phyloP scores from a whole-genome alignment of 2,888 invertebrate species.

The Plagodis dolabraria region DNA sequence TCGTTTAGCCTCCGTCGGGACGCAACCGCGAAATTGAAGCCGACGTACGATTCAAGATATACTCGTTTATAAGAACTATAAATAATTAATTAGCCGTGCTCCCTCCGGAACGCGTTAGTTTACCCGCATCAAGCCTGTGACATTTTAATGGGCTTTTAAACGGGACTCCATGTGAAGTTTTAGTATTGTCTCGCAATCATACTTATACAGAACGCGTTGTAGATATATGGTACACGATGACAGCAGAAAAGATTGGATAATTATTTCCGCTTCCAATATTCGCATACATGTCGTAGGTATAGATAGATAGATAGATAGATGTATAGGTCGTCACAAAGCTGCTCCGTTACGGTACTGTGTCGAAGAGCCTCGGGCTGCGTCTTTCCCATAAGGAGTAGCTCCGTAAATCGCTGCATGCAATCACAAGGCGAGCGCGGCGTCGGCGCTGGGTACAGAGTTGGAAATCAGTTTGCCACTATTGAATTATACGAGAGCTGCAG shows the following conservation, averaged over 20 bases:
- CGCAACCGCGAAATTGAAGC: slow-evolving; percentile 41
- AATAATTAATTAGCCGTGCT: slow-evolving; percentile 70
- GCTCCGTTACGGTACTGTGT: slow-evolving; percentile 50
- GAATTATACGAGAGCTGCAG: slow-evolving; percentile 79
- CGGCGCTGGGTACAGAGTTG: slow-evolving; percentile 60
- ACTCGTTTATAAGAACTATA: slow-evolving; percentile 66
- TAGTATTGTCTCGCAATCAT: slow-evolving; percentile 52
- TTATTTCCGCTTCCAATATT: slow-evolving; percentile 65
- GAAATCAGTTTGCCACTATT: slow-evolving; percentile 82
- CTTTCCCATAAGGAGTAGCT: slow-evolving; percentile 35
- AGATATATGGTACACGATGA: slow-evolving; percentile 41
- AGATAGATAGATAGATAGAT: too few relatives aligned
- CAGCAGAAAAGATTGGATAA: slow-evolving; percentile 58
- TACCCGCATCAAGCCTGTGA: slow-evolving; percentile 72
- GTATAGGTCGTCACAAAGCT: slow-evolving; percentile 59
- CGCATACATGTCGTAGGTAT: slow-evolving; percentile 45
- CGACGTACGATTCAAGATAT: slow-evolving; percentile 35
- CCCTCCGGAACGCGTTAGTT: slow-evolving; percentile 53
- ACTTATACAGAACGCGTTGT: slow-evolving; percentile 58
- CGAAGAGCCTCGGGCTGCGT: slow-evolving; percentile 51
- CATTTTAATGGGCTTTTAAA: slow-evolving; percentile 79
- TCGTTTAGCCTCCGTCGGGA: slow-evolving; percentile 31
- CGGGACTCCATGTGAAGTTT: slow-evolving; percentile 60
- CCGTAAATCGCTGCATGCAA: slow-evolving; percentile 71
- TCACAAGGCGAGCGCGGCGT: slow-evolving; percentile 48